Evolutionary conservation across 2,888 invertebrate species (phyloP).

Genomic region (Acrobasis suavella): DNA sequence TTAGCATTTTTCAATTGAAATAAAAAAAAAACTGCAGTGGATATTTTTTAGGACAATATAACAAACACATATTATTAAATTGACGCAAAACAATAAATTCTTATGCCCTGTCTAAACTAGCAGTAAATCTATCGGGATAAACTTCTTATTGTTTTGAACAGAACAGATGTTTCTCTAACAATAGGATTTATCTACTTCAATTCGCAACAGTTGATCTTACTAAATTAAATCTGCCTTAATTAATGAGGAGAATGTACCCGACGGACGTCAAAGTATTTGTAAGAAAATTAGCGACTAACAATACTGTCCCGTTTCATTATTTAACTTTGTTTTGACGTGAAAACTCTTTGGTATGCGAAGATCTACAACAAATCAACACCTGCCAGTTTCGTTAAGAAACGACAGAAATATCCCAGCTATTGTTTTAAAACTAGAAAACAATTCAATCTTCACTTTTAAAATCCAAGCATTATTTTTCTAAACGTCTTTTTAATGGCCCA

Average conservation of each 20-base stretch:
- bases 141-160: background rate
- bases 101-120: background rate
- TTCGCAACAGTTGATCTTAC: constrained; percentile 29
- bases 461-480: constrained; percentile 54
- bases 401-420: constrained; percentile 62
- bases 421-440: constrained; percentile 67
- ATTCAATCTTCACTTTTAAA: constrained; percentile 64
- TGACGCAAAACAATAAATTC: background rate
- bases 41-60: background rate
- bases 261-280: constrained; percentile 55
- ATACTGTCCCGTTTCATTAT: constrained; percentile 55
- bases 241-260: constrained; percentile 52
- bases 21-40: no score
- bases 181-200: constrained; percentile 18
- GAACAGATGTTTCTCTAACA: constrained; percentile 20
- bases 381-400: constrained; percentile 66
- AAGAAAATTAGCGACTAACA: constrained; percentile 59
- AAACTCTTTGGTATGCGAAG: constrained; percentile 63
- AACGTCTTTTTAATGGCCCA: constrained; percentile 52
- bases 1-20: no score
- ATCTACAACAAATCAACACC: constrained; percentile 73
- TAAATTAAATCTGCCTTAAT: constrained; percentile 49
- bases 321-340: constrained; percentile 67
- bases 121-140: background rate
- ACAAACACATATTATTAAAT: background rate